Evolutionary conservation across 2,888 invertebrate genomes (phyloP), one percentile per base, ranked within the genome.

Genomic region (Amorpha juglandis): DNA sequence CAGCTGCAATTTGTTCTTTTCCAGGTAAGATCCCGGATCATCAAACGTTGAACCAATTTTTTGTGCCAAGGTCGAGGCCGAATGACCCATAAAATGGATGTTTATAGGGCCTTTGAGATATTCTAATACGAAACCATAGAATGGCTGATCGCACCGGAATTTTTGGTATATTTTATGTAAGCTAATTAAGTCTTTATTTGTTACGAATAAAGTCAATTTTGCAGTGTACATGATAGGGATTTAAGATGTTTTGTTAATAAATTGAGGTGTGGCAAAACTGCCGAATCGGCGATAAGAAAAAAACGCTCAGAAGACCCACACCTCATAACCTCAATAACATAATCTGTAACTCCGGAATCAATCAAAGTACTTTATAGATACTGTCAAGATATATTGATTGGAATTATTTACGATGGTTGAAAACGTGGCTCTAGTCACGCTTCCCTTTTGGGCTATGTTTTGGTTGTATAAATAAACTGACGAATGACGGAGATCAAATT

Each of bases 21-120:
- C 19, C 65, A 65, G 65, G 65, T 65, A 65, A 55, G 58, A 33
- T 55, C 64, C 65, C 35, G 58, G n/a, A 14, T 33, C 62, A 47
- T 21, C 51, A 51, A 51, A 12, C 63, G 38, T 51, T 50, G 50
- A 63, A 50, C 63, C 51, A 38, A 50, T 51, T 63, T 38, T 47
- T 63, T 48, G 47, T 63, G 48, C 48, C 48, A 63, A 63, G 58
- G 48, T 35, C 48, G 63, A 14, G 38, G 51, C 51, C 50, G 14
- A 51, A 7, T 63, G 63, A 63, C 63, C 63, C 50, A 63, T 51
- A 63, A 63, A 63, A 63, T 21, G 51, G 33, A 63, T 51, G 38
- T 63, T 63, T 63, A 63, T 27, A 19, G 35, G 19, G 19, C 51
- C 63, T 63, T 51, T 50, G 11, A 50, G 35, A 38, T 42, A 38